Evolutionary conservation across 2,888 invertebrate genomes (phyloP).

Genomic region (Leucozona laternaria): DNA sequence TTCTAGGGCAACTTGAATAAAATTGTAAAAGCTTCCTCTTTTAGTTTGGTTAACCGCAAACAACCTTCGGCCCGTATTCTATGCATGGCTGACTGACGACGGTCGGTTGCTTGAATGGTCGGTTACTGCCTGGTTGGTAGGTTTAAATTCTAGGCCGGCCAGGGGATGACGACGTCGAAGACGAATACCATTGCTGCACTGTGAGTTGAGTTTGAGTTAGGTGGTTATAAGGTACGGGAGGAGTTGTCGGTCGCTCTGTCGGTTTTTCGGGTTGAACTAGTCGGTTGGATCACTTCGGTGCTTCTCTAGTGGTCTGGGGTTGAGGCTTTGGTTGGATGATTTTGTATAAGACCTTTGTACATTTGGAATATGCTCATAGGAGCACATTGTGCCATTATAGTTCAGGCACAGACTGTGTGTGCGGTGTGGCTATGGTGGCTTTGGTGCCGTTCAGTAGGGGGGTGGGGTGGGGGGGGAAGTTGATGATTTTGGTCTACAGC

Average conservation of each 20-base stretch:
- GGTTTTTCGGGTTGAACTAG: slow-evolving; percentile 49
- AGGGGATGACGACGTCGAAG: not conserved
- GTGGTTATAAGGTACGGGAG: not conserved
- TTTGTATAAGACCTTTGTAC: slow-evolving; percentile 44
- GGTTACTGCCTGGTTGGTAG: slow-evolving; percentile 47
- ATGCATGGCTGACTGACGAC: slow-evolving; percentile 68
- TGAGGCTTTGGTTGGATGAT: slow-evolving; percentile 53
- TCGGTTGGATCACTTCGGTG: slow-evolving; percentile 69
- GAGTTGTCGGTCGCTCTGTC: slow-evolving; percentile 44
- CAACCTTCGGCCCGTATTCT: slow-evolving; percentile 64
- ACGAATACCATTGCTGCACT: slow-evolving; percentile 3
- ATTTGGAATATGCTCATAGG: slow-evolving; percentile 27
- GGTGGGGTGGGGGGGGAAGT: not conserved
- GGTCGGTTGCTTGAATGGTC: slow-evolving; percentile 67
- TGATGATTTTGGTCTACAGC: slow-evolving; percentile 10
- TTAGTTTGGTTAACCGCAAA: slow-evolving; percentile 75
- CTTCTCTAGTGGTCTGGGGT: slow-evolving; percentile 63
- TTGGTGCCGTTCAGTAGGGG: slow-evolving; percentile 23
- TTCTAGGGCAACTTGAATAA: slow-evolving; percentile 70
- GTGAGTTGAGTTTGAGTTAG: not conserved
- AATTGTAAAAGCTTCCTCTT: slow-evolving; percentile 76
- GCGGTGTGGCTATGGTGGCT: slow-evolving; percentile 49
- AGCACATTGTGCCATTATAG: slow-evolving; percentile 28
- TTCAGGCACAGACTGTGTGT: slow-evolving; percentile 14
- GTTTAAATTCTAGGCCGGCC: not conserved